phyloP scores from a whole-genome alignment of 2,113 vertebrate genomes.

The Aspiorhynchus laticeps region DNA sequence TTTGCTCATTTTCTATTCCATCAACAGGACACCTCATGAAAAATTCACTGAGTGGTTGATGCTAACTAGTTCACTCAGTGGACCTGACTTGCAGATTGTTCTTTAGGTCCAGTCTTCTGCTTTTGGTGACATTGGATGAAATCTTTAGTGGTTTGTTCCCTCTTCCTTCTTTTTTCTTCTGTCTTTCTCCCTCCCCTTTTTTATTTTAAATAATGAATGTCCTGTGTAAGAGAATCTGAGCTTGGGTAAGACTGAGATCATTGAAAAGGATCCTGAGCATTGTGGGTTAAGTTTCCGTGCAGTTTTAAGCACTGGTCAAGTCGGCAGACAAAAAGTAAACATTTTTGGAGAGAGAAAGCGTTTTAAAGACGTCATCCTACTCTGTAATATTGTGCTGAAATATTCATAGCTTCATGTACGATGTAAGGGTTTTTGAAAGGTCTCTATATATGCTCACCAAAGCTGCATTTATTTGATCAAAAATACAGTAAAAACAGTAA shows the following conservation, averaged over 20 bases:
- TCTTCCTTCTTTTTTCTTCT: neutral
- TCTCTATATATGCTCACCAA: neutral
- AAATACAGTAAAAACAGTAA: neutral
- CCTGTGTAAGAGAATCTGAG: constrained; percentile 42
- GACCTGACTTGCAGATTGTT: neutral
- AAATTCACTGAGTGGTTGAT: neutral
- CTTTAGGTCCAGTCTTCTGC: neutral
- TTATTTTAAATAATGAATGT: constrained; percentile 57
- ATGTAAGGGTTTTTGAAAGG: neutral
- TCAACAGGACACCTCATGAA: constrained; percentile 14
- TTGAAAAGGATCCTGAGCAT: constrained; percentile 43
- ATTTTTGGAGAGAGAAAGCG: constrained; percentile 19
- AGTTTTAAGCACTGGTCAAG: constrained; percentile 18
- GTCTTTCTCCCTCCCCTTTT: neutral
- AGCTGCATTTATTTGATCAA: neutral
- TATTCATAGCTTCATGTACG: neutral
- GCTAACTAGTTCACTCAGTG: constrained; percentile 9
- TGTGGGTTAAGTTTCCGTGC: constrained; percentile 42
- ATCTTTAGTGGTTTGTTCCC: constrained; percentile 4
- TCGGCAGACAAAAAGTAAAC: neutral
- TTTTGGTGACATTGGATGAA: neutral
- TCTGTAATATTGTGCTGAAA: neutral
- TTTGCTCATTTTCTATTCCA: neutral
- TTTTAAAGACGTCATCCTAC: neutral
- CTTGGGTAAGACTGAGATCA: constrained; percentile 52